A percentile compares a stretch with the other conserved stretches of the same genome.
These are phyloP conservation scores for Microctenopoma steveboyesi DNA, from an alignment of 2,797 vertebrate genomes.

Conservation along the genomic window DNA sequence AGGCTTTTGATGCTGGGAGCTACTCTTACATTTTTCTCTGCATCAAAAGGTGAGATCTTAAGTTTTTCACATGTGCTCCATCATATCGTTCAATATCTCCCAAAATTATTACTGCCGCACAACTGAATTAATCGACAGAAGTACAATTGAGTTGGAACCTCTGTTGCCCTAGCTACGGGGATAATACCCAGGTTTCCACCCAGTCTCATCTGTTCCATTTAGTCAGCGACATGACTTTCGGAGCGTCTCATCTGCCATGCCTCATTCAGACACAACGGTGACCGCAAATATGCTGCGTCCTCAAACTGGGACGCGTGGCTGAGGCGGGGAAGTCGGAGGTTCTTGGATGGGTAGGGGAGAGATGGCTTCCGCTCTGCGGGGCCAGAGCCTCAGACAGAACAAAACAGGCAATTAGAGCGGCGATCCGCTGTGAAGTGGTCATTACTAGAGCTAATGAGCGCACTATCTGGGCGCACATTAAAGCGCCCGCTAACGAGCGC, in stretches of 20 bases:
- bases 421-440: slow-evolving; percentile 78
- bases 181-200: slow-evolving; percentile 55
- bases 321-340: slow-evolving; percentile 42
- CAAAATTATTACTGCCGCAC: slow-evolving; percentile 73
- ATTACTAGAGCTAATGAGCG: slow-evolving; percentile 84
- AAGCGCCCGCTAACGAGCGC: slow-evolving; percentile 82
- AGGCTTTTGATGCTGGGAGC: slow-evolving; percentile 73
- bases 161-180: slow-evolving; percentile 70
- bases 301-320: slow-evolving; percentile 67
- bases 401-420: slow-evolving; percentile 83
- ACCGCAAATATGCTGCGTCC: slow-evolving; percentile 57
- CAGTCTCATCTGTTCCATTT: slow-evolving; percentile 76
- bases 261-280: slow-evolving; percentile 61
- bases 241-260: slow-evolving; percentile 63
- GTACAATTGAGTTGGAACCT: slow-evolving; percentile 68
- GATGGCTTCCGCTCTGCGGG: slow-evolving; percentile 54
- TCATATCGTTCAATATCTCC: slow-evolving; percentile 68
- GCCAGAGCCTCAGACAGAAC: slow-evolving; percentile 68
- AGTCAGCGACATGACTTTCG: slow-evolving; percentile 49
- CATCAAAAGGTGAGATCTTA: slow-evolving; percentile 79
- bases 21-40: slow-evolving; percentile 52
- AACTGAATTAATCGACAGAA: slow-evolving; percentile 72
- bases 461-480: slow-evolving; percentile 83
- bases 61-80: slow-evolving; percentile 65
- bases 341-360: slow-evolving; percentile 61